A percentile compares a stretch with the other conserved stretches of the same genome.
These are phyloP conservation scores for Dipodomys ordii DNA, from an alignment of 2,113 vertebrate genomes.

Conservation along the genomic window DNA sequence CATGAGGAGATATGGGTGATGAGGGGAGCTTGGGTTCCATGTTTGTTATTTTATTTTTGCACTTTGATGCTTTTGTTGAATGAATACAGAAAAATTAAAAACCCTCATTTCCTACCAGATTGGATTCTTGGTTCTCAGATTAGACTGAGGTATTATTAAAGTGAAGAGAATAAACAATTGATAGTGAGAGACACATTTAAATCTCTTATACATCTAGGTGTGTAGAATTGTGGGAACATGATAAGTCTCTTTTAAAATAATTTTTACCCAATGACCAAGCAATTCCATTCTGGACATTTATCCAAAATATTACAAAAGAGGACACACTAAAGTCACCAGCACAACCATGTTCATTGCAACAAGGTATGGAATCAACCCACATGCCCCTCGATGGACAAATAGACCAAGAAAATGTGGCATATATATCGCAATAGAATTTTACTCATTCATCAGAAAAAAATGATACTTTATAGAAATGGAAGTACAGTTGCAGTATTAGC, in stretches of 20 bases:
- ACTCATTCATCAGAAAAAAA: too few relatives aligned
- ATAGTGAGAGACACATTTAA: neutral
- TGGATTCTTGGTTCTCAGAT: neutral
- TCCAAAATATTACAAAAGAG: too few relatives aligned
- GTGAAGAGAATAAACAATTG: neutral
- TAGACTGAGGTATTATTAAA: neutral
- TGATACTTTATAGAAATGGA: too few relatives aligned
- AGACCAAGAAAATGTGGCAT: too few relatives aligned
- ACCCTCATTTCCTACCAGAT: neutral
- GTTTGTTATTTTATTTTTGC: neutral
- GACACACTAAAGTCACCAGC: too few relatives aligned
- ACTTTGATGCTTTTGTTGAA: neutral
- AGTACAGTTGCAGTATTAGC: too few relatives aligned
- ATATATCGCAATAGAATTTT: too few relatives aligned
- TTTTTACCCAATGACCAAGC: neutral
- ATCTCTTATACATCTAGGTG: neutral
- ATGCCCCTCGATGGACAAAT: too few relatives aligned
- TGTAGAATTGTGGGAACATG: conserved; percentile 1
- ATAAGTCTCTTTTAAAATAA: neutral
- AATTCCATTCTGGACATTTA: too few relatives aligned
- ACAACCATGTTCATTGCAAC: too few relatives aligned
- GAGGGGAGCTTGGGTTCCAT: neutral
- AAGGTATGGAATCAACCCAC: too few relatives aligned
- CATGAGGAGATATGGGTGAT: neutral
- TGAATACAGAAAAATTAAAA: neutral